A percentile compares a stretch with the other conserved stretches of the same genome.
These are phyloP conservation scores for Drosophila teissieri DNA, from an alignment of 1,140 invertebrate species.

Conservation along the genomic window DNA sequence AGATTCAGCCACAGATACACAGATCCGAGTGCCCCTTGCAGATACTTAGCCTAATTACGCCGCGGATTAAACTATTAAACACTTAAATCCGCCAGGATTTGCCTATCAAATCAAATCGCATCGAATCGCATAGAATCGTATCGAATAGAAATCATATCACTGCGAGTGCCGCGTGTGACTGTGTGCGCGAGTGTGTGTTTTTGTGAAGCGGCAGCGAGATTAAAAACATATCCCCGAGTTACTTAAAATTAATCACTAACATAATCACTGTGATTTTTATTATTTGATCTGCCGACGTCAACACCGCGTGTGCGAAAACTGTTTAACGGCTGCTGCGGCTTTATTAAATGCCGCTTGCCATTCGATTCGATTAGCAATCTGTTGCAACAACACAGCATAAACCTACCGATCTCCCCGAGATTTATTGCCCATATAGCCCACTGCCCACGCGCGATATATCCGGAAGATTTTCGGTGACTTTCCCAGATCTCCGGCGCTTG, in stretches of 20 bases:
- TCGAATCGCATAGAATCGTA: conserved; percentile 14
- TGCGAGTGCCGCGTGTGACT: conserved; percentile 32
- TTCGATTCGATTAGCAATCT: conserved; percentile 48
- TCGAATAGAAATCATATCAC: conserved; percentile 14
- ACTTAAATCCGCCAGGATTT: conserved; percentile 59
- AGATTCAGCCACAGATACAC: conserved; percentile 25
- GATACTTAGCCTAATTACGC: conserved; percentile 84
- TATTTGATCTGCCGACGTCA: conserved; percentile 60
- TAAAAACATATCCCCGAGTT: conserved; percentile 83
- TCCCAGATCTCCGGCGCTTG: conserved; percentile 33
- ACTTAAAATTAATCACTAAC: conserved; percentile 84
- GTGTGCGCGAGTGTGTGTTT: conserved; percentile 23
- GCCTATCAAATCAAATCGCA: conserved; percentile 24
- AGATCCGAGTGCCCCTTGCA: conserved; percentile 38
- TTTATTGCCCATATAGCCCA: conserved; percentile 40
- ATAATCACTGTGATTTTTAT: conserved; percentile 82
- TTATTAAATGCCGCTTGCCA: conserved; percentile 41
- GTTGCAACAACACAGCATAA: conserved; percentile 50
- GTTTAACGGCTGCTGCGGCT: conserved; percentile 36
- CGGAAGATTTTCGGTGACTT: conserved; percentile 32
- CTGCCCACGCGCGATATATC: conserved; percentile 33
- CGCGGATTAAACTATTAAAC: conserved; percentile 84
- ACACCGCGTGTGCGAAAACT: conserved; percentile 62
- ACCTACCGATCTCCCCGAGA: conserved; percentile 29
- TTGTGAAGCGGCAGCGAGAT: conserved; percentile 61